Conservation (phyloP, 2,797 vertebrate genomes). For the Hypotaenidia okinawae region DNA sequence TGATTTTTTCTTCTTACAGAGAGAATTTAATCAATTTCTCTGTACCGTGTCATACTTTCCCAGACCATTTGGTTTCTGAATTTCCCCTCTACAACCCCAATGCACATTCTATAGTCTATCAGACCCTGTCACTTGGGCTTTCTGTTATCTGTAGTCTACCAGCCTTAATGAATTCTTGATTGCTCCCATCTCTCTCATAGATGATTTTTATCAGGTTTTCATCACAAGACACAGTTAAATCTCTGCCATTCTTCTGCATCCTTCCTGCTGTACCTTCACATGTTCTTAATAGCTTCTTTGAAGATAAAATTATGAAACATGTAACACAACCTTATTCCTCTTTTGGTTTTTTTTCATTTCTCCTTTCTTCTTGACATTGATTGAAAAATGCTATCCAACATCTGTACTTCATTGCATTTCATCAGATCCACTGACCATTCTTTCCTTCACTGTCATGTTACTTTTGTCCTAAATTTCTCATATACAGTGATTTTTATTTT, state of each 20-base stretch:
- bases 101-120: background rate
- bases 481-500: background rate
- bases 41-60: background rate
- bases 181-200: background rate
- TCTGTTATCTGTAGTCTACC: background rate
- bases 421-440: background rate
- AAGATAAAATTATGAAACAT: background rate
- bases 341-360: background rate
- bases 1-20: background rate
- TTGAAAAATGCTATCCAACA: background rate
- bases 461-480: background rate
- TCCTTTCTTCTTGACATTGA: background rate
- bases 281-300: background rate
- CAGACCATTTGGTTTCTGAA: background rate
- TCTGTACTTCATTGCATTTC: background rate
- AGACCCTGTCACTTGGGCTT: background rate
- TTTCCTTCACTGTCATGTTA: background rate
- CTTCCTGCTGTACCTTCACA: background rate
- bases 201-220: background rate
- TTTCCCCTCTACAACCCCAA: background rate
- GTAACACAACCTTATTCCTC: background rate
- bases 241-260: background rate
- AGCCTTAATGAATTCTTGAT: background rate
- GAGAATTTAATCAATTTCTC: background rate
- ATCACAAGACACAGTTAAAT: background rate